These are phyloP conservation scores for Tyria jacobaeae DNA, from an alignment of 2,888 invertebrate species.

Conservation along the genomic window DNA sequence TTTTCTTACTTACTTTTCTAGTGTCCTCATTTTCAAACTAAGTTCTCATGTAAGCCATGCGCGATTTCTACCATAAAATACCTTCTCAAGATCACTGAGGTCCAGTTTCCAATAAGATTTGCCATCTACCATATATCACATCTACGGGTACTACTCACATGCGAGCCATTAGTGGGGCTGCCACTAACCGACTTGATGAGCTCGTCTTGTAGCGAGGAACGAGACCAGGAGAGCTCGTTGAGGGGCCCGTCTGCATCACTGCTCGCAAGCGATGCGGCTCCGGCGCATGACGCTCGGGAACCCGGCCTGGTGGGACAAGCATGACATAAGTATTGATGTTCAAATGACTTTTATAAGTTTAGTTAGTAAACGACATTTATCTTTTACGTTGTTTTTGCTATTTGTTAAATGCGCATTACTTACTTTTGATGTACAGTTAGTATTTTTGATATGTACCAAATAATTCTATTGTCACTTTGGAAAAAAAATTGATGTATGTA, in stretches of 20 bases:
- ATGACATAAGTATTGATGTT: too few relatives aligned
- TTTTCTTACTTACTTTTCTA: too few relatives aligned
- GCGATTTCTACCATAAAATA: constrained; percentile 1
- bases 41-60: background rate
- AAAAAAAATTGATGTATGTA: too few relatives aligned
- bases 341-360: too few relatives aligned
- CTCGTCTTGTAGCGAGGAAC: constrained; percentile 89
- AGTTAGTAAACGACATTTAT: too few relatives aligned
- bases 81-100: background rate
- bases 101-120: background rate
- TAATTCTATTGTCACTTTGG: too few relatives aligned
- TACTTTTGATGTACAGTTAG: too few relatives aligned
- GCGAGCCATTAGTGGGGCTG: constrained; percentile 76
- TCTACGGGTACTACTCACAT: constrained; percentile 71
- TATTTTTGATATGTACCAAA: too few relatives aligned
- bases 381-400: too few relatives aligned
- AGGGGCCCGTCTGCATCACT: constrained; percentile 82
- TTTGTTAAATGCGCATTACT: too few relatives aligned
- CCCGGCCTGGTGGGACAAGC: constrained; percentile 65
- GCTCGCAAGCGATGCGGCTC: constrained; percentile 85
- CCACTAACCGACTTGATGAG: constrained; percentile 88
- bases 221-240: constrained; percentile 88
- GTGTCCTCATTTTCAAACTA: too few relatives aligned
- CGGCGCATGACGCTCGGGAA: constrained; percentile 87
- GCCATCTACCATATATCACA: constrained; percentile 6